Conservation (phyloP, 37 sponge, comb jelly and placozoan species). For the Diacarnus erythraeanus region DNA sequence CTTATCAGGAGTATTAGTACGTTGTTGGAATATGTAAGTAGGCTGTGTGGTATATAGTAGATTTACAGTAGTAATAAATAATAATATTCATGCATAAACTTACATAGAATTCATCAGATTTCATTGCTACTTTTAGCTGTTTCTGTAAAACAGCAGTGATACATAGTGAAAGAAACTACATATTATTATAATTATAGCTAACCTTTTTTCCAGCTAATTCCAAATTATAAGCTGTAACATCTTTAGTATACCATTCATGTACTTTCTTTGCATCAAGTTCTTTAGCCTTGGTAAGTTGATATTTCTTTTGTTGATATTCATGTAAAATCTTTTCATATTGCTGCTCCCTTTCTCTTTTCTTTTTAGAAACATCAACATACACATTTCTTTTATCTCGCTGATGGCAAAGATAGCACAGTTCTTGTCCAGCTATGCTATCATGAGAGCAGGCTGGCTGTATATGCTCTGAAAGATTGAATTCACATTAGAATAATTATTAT, state of each 20-base stretch:
- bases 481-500: too few species aligned
- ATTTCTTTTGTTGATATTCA: conserved; percentile 65
- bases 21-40: conserved; percentile 75
- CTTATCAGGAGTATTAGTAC: conserved; percentile 49
- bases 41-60: conserved; percentile 23
- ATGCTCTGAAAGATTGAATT: too few species aligned
- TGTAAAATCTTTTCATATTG: conserved; percentile 54
- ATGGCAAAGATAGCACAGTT: conserved; percentile 89
- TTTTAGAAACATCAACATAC: conserved; percentile 63
- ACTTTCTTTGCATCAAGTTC: conserved; percentile 36
- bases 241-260: conserved; percentile 12
- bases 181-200: not conserved
- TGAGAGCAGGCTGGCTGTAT: not conserved
- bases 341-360: conserved; percentile 53
- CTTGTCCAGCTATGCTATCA: conserved; percentile 51
- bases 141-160: too few species aligned
- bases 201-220: conserved; percentile 7
- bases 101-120: conserved; percentile 28
- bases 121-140: not conserved
- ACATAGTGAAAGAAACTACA: not conserved
- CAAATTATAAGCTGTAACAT: conserved; percentile 26
- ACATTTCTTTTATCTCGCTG: conserved; percentile 76
- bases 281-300: conserved; percentile 39
- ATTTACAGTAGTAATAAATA: too few species aligned
- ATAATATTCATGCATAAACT: too few species aligned